Conservation (phyloP, 2,888 invertebrate species). For the Drosophila koepferae region DNA sequence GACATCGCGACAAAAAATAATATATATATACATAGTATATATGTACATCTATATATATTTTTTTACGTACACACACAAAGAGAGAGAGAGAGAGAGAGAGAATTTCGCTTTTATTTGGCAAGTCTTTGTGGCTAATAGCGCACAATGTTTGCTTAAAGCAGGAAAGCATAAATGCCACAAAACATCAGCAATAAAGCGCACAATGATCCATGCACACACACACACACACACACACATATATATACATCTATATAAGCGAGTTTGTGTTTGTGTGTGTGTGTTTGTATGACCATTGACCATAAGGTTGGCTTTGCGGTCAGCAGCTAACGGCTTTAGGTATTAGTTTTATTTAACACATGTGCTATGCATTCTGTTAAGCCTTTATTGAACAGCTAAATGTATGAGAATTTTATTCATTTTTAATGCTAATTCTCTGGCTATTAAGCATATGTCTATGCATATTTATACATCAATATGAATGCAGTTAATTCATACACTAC, state of each 20-base stretch:
- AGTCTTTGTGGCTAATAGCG: slow-evolving; percentile 71
- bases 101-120: slow-evolving; percentile 61
- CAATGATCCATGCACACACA: slow-evolving; percentile 35
- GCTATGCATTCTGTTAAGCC: slow-evolving; percentile 35
- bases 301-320: slow-evolving; percentile 50
- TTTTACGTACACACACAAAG: slow-evolving; percentile 1
- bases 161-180: slow-evolving; percentile 56
- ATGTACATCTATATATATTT: slow-evolving; percentile 7
- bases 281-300: slow-evolving; percentile 35
- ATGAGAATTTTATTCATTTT: slow-evolving; percentile 17
- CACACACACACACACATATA: slow-evolving; percentile 1
- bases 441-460: not conserved
- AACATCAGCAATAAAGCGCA: slow-evolving; percentile 50
- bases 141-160: slow-evolving; percentile 58
- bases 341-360: slow-evolving; percentile 45
- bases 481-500: not conserved
- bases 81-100: slow-evolving; percentile 35
- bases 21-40: slow-evolving; percentile 1
- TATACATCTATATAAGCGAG: not conserved
- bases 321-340: slow-evolving; percentile 43
- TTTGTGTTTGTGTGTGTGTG: slow-evolving; percentile 1
- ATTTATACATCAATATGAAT: not conserved
- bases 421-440: slow-evolving; percentile 9
- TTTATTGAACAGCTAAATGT: slow-evolving; percentile 2
- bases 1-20: slow-evolving; percentile 71